Percentiles rank a stretch among this genome's conserved stretches.
phyloP scores from a whole-genome alignment of 2,797 vertebrate genomes.

The Phrynocephalus forsythii region DNA sequence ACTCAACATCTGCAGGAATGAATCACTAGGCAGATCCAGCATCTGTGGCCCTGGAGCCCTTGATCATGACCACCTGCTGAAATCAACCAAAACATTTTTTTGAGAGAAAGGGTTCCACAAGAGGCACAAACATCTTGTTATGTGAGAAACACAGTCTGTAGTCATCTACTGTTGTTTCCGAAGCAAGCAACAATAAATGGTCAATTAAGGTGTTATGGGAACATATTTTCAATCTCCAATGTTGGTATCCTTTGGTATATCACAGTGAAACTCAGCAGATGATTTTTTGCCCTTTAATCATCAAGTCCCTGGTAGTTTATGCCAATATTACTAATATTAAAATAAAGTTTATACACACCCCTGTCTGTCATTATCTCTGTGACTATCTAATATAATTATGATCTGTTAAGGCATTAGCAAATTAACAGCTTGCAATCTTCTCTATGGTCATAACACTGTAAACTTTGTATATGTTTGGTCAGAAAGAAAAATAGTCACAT shows the following conservation, averaged over 20 bases:
- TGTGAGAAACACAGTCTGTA: no score
- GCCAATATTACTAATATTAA: conserved; percentile 40
- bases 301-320: neutral
- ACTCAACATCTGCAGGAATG: neutral
- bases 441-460: conserved; percentile 34
- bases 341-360: neutral
- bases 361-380: conserved; percentile 41
- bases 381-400: conserved; percentile 46
- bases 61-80: no score
- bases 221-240: neutral
- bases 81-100: no score
- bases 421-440: neutral
- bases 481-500: conserved; percentile 47
- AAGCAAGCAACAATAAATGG: no score
- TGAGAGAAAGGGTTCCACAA: no score
- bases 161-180: no score
- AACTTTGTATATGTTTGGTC: conserved; percentile 48
- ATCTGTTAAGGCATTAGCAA: conserved; percentile 39
- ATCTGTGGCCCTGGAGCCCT: neutral
- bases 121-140: no score
- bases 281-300: neutral
- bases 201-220: no score
- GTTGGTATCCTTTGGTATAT: neutral
- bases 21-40: neutral
- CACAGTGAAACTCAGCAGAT: neutral